These are phyloP conservation scores for Athalia circularis DNA, from an alignment of 2,888 invertebrate genomes.

Conservation along the genomic window DNA sequence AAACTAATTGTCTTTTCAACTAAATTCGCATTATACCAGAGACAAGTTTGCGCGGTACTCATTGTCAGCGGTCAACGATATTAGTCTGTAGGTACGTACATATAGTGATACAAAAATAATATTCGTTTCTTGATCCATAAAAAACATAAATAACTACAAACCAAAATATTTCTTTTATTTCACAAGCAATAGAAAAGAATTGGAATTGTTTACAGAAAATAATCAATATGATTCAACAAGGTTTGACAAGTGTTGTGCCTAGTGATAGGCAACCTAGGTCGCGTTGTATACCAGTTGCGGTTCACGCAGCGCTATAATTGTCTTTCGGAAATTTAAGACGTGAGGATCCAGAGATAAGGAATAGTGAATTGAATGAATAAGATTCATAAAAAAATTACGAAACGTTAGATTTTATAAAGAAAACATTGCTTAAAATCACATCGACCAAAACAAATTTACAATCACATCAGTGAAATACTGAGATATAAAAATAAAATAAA, in stretches of 20 bases:
- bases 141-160: no score
- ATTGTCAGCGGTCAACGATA: no score
- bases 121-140: no score
- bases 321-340: background rate
- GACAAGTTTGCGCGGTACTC: no score
- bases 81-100: no score
- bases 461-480: constrained; percentile 31
- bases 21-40: no score
- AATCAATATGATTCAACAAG: no score
- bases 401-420: constrained; percentile 32
- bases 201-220: no score
- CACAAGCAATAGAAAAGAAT: no score
- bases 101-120: no score
- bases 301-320: background rate
- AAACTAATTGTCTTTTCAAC: no score
- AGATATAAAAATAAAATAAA: constrained; percentile 41
- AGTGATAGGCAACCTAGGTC: background rate
- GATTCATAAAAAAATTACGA: constrained; percentile 1
- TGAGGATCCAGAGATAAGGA: background rate
- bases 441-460: background rate
- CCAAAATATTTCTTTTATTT: no score
- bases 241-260: background rate
- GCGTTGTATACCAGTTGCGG: background rate
- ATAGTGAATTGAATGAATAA: constrained; percentile 6
- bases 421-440: constrained; percentile 20